A percentile compares a stretch with the other conserved stretches of the same genome.
phyloP scores from a whole-genome alignment of 2,113 vertebrate genomes.

The Atherinomorus stipes region DNA sequence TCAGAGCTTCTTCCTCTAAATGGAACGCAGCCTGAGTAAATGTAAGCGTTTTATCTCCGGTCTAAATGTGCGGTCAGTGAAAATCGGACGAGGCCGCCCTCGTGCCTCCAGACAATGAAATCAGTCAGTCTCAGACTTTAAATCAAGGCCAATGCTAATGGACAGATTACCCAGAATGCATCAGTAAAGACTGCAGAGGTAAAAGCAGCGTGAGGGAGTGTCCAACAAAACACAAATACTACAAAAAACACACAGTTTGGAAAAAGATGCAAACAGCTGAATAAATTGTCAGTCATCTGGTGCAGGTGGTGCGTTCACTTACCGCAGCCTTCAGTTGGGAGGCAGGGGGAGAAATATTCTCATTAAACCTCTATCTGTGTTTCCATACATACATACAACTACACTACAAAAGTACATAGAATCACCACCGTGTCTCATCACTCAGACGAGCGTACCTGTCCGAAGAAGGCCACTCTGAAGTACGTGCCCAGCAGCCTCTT shows the following conservation, averaged over 20 bases:
- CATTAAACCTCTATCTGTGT: constrained; percentile 37
- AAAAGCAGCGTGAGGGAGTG: background rate
- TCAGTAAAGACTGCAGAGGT: background rate
- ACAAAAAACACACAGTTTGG: background rate
- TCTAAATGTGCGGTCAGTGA: too few relatives aligned
- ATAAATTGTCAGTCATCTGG: too few relatives aligned
- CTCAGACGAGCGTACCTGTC: too few relatives aligned
- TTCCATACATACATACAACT: background rate
- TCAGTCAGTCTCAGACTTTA: background rate
- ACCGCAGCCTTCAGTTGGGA: constrained; percentile 92
- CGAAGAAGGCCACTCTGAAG: constrained; percentile 98
- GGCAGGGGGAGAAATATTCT: constrained; percentile 47
- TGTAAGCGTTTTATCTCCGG: too few relatives aligned
- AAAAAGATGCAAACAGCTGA: constrained; percentile 23
- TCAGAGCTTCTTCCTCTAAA: too few relatives aligned
- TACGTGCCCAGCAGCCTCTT: constrained; percentile 95
- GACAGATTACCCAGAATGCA: background rate
- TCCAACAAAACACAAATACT: background rate
- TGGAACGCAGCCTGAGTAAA: too few relatives aligned
- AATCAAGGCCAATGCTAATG: background rate
- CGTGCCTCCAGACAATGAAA: too few relatives aligned
- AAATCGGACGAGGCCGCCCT: too few relatives aligned
- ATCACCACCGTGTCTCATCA: too few relatives aligned
- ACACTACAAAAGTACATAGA: too few relatives aligned
- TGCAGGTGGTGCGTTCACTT: too few relatives aligned